phyloP scores from a whole-genome alignment of 1,140 invertebrate genomes.

The Odontomachus brunneus region DNA sequence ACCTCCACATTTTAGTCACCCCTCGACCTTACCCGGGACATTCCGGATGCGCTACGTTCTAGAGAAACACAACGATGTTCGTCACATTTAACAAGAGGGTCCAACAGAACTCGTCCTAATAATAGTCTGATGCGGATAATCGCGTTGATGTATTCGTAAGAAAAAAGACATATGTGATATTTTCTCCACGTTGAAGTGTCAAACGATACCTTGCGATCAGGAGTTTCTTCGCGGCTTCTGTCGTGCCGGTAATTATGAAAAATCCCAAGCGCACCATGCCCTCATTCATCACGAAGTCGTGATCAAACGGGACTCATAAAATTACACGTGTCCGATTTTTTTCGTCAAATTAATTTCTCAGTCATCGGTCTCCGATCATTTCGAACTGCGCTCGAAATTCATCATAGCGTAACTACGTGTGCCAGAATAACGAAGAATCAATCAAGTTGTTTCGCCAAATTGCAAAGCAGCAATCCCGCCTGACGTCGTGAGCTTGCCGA shows the following conservation, averaged over 20 bases:
- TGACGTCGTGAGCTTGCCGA: no score
- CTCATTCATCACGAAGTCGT: conserved; percentile 25
- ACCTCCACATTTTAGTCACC: neutral
- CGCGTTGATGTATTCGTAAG: neutral
- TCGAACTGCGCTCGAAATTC: no score
- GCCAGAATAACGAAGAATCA: neutral
- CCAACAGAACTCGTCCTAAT: neutral
- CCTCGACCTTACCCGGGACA: neutral
- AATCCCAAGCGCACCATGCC: conserved; percentile 9
- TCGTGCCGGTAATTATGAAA: conserved; percentile 12
- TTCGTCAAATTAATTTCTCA: no score
- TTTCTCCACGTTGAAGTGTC: neutral
- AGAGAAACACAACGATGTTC: neutral
- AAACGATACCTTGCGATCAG: neutral
- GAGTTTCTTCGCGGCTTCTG: neutral
- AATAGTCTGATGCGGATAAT: neutral
- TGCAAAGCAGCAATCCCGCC: neutral
- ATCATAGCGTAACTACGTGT: neutral
- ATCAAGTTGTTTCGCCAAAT: neutral
- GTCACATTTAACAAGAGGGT: neutral
- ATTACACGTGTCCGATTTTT: no score
- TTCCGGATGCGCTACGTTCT: neutral
- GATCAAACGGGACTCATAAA: no score
- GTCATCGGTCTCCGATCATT: no score
- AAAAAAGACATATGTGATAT: conserved; percentile 10